phyloP scores from a whole-genome alignment of 2,888 invertebrate genomes.

The Lasioglossum villosulum region DNA sequence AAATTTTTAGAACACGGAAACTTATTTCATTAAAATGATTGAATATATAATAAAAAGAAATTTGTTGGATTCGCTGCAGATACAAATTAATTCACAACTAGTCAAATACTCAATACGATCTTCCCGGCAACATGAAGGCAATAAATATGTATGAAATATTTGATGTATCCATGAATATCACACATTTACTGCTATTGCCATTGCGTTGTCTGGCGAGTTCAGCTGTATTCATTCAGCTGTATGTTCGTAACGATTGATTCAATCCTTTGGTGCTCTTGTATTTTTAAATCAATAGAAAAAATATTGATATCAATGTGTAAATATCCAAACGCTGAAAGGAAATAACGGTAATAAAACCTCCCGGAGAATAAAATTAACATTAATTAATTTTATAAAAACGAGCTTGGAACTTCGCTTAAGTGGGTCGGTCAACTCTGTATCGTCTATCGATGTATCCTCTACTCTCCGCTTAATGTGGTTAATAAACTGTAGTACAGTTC shows the following conservation, averaged over 20 bases:
- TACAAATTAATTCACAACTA: too few species aligned
- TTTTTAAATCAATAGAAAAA: background rate
- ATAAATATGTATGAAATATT: background rate
- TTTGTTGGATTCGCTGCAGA: too few species aligned
- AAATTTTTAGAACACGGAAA: background rate
- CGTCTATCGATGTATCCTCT: background rate
- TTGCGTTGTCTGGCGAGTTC: background rate
- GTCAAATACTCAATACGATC: background rate
- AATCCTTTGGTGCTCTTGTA: background rate
- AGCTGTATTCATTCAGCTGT: background rate
- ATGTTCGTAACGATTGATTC: background rate
- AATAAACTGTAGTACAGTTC: background rate
- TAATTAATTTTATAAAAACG: conserved; percentile 40
- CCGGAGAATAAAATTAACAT: conserved; percentile 32
- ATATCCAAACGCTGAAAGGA: background rate
- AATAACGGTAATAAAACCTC: conserved; percentile 17
- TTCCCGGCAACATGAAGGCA: background rate
- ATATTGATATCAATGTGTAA: too few species aligned
- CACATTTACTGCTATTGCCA: background rate
- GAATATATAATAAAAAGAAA: background rate
- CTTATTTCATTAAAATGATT: background rate
- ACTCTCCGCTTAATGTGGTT: conserved; percentile 4
- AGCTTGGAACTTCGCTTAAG: conserved; percentile 36
- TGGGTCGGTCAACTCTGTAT: background rate
- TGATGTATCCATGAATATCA: background rate